Percentiles rank a stretch among this genome's conserved stretches.
Conservation (phyloP, 1,140 invertebrate species). For the Ctenoplectra terminalis region DNA sequence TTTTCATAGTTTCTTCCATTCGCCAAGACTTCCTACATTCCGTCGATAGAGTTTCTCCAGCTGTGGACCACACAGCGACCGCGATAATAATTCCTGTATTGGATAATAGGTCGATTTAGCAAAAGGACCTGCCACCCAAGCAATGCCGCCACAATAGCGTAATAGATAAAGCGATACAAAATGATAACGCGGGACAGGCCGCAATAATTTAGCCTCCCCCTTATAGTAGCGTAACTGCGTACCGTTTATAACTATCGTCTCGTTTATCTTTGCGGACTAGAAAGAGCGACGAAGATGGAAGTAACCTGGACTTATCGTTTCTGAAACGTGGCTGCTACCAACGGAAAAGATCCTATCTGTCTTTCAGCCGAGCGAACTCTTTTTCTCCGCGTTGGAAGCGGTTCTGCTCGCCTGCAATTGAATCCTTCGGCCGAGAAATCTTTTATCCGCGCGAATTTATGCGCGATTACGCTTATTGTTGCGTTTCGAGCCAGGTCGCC, state of each 20-base stretch:
- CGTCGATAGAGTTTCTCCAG: slow-evolving; percentile 16
- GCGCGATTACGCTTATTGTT: slow-evolving; percentile 25
- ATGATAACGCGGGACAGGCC: slow-evolving; percentile 58
- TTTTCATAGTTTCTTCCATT: slow-evolving; percentile 13
- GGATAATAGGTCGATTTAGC: slow-evolving; percentile 59
- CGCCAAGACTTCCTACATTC: slow-evolving; percentile 18
- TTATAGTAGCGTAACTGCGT: slow-evolving; percentile 38
- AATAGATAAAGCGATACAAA: slow-evolving; percentile 63
- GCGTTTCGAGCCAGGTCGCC: no score
- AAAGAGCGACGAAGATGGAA: not conserved
- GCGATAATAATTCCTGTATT: slow-evolving; percentile 58
- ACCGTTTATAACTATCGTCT: slow-evolving; percentile 64
- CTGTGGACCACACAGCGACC: slow-evolving; percentile 21
- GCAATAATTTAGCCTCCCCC: slow-evolving; percentile 60
- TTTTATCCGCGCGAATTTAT: slow-evolving; percentile 49
- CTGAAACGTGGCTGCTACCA: slow-evolving; percentile 39
- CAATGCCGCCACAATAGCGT: slow-evolving; percentile 44
- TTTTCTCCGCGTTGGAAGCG: not conserved
- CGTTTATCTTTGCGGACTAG: slow-evolving; percentile 50
- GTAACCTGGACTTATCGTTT: slow-evolving; percentile 36
- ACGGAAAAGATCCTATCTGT: slow-evolving; percentile 41
- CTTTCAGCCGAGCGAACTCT: slow-evolving; percentile 14
- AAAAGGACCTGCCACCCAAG: slow-evolving; percentile 33
- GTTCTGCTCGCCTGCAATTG: slow-evolving; percentile 6
- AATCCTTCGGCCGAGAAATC: slow-evolving; percentile 33